A percentile compares a stretch with the other conserved stretches of the same genome.
Evolutionary conservation across 2,797 vertebrate genomes (phyloP).

Genomic region (Amazona ochrocephala): DNA sequence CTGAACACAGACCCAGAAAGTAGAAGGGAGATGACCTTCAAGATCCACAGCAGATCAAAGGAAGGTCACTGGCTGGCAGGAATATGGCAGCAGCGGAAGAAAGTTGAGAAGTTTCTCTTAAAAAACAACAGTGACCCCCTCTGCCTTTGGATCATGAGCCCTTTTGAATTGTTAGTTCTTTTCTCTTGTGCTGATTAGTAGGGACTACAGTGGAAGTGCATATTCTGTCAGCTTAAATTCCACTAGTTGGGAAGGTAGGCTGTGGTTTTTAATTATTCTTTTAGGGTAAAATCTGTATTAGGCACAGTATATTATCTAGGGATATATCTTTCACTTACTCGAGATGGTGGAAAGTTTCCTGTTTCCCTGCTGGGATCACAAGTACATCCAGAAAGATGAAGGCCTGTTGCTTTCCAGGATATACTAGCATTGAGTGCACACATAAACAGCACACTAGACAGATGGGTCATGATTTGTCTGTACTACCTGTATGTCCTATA

Average conservation of each 20-base stretch:
- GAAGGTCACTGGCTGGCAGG: neutral
- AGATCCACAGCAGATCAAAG: neutral
- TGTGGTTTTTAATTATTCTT: slow-evolving; percentile 25
- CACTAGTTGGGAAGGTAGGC: neutral
- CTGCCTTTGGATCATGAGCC: neutral
- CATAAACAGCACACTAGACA: neutral
- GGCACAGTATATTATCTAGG: neutral
- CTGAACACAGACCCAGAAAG: neutral
- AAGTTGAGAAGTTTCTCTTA: neutral
- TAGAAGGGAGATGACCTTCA: neutral
- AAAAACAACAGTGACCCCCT: neutral
- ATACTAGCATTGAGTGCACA: neutral
- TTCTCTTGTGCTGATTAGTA: slow-evolving; percentile 32
- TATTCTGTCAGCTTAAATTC: slow-evolving; percentile 28
- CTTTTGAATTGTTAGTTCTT: slow-evolving; percentile 28
- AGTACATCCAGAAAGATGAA: neutral
- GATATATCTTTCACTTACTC: neutral
- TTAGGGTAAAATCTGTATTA: neutral
- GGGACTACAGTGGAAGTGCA: neutral
- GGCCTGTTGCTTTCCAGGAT: neutral
- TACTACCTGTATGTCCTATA: neutral
- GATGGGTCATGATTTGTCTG: slow-evolving; percentile 8
- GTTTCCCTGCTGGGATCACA: neutral
- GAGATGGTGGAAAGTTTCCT: neutral
- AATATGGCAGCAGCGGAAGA: neutral